Percentiles rank a stretch among this genome's conserved stretches.
Evolutionary conservation across 2,888 invertebrate species (phyloP).

Genomic region (Cylindroiulus punctatus): DNA sequence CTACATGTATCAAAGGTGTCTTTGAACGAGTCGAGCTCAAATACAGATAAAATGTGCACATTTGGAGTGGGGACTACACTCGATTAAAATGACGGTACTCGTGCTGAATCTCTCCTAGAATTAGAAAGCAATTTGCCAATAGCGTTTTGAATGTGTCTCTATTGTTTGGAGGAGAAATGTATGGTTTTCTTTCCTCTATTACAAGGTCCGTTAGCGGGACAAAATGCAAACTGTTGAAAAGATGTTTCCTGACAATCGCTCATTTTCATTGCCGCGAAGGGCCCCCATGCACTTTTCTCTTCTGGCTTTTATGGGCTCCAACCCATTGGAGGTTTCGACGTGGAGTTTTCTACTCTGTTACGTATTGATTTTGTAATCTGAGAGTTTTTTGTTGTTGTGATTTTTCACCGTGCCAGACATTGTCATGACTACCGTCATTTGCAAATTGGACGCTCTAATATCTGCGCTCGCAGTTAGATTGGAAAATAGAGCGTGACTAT

Average conservation of each 20-base stretch:
- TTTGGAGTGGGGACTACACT: no score
- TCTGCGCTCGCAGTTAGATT: constrained; percentile 45
- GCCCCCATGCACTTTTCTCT: background rate
- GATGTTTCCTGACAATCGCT: constrained; percentile 43
- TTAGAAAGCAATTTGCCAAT: constrained; percentile 17
- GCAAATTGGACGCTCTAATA: constrained; percentile 52
- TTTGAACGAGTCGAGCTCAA: no score
- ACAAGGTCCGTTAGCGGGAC: constrained; percentile 36
- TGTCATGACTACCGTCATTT: constrained; percentile 53
- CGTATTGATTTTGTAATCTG: constrained; percentile 52
- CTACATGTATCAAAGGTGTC: no score
- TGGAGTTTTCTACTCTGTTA: constrained; percentile 49
- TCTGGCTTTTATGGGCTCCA: constrained; percentile 35
- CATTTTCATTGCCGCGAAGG: background rate
- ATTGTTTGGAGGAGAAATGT: background rate
- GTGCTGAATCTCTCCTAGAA: no score
- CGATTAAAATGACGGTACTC: no score
- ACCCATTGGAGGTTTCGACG: background rate
- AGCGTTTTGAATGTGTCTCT: background rate
- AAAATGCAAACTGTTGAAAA: constrained; percentile 40
- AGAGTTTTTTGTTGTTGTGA: constrained; percentile 52
- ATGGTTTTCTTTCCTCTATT: background rate
- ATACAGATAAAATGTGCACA: no score
- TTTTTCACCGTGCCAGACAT: constrained; percentile 50
- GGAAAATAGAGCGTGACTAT: constrained; percentile 53